Evolutionary conservation across 2,888 invertebrate species (phyloP), one percentile per base, ranked within the genome.

Genomic region (Panzeria rudis): DNA sequence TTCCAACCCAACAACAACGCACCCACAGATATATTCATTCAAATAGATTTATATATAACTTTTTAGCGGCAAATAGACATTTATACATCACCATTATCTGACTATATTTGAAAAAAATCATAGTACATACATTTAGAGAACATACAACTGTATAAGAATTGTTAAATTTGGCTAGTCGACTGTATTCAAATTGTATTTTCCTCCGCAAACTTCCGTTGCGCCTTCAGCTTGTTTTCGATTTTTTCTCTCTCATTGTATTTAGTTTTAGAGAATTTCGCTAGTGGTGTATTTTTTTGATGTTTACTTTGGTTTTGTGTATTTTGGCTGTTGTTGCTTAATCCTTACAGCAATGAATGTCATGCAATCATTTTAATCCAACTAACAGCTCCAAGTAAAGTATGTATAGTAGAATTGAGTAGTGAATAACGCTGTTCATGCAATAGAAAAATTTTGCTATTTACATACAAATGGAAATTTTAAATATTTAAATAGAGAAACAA

Each of bases 341-440:
- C 85, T 83, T 75, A 11, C 82, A 59, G 75, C 64, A 56, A 75
- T 79, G 85, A 82, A 82, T 85, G 85, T 85, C 85, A 85, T 82
- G 82, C 75, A 78, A 82, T 82, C 85, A 85, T 69, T 75, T 75
- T 78, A 85, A 85, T 85, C 85, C 78, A 59, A 71, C 62, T 80
- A 79, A 79, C 73, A 79, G 59, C 73, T 72, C 13, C 23, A 61
- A 54, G 56, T 71, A 23, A 56, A 62, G 23, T 32, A n/a, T 29
- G 35, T 25, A 20, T 25, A 50, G 23, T 47, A 4, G 35, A 59
- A 35, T 32, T 61, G 23, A 54, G 44, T n/a, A 44, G 41, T 59
- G 56, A 38, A 66, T 11, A 73, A 38, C 13, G 3, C 17, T 32
- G 23, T 11, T 66, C 13, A 7, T 35, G 13, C 1, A 47, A 9